These are phyloP conservation scores for Diaphora mendica DNA, from an alignment of 2,888 invertebrate genomes.

Conservation along the genomic window DNA sequence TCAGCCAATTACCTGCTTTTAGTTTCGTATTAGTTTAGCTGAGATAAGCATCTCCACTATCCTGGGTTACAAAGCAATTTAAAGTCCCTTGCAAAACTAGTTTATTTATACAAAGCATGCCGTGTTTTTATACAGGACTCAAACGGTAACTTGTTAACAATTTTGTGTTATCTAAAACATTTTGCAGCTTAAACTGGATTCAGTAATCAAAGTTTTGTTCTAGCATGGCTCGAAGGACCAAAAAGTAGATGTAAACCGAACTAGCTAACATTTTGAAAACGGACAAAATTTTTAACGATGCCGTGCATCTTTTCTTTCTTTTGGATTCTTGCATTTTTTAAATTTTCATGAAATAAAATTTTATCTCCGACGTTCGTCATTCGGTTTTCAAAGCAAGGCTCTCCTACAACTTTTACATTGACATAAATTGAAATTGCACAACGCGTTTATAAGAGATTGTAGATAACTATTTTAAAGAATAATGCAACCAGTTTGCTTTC, in stretches of 20 bases:
- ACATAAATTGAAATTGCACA: not conserved
- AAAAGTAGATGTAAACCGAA: not conserved
- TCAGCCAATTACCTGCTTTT: constrained; percentile 13
- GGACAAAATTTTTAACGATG: not conserved
- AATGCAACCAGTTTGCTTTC: not conserved
- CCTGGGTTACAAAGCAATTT: constrained; percentile 41
- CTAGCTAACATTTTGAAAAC: not conserved
- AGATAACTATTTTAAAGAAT: not conserved
- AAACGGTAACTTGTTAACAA: constrained; percentile 16
- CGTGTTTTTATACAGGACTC: constrained; percentile 28
- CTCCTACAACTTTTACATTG: not conserved
- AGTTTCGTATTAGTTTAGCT: constrained; percentile 18
- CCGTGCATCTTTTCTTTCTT: not conserved
- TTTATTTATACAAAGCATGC: constrained; percentile 39
- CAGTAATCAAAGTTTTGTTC: constrained; percentile 18
- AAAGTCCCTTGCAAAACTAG: constrained; percentile 36
- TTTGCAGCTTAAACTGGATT: constrained; percentile 22
- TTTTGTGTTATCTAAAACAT: constrained; percentile 19
- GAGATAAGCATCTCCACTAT: constrained; percentile 27
- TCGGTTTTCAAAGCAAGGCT: not conserved
- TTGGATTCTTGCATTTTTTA: not conserved
- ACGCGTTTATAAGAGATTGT: not conserved
- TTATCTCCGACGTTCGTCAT: not conserved
- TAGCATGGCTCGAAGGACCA: not conserved
- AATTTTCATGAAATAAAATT: not conserved